Evolutionary conservation across 2,113 vertebrate genomes (phyloP), one percentile per base, ranked within the genome.

Genomic region (Cyprinodon tularosa): DNA sequence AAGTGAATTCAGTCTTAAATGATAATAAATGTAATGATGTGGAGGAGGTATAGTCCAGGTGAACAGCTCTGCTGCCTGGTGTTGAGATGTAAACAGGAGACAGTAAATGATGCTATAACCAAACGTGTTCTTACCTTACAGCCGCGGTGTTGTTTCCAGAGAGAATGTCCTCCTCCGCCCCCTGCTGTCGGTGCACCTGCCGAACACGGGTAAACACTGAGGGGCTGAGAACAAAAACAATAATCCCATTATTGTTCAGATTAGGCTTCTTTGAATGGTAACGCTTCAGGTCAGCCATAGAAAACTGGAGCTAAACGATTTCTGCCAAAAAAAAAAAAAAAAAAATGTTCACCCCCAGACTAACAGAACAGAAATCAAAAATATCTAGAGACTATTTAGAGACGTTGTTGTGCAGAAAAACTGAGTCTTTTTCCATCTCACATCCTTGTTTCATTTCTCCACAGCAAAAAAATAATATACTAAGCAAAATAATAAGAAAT

Each of bases 121-220:
- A 15, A 15, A 7, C 3, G 3, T 15, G 10, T 15, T 62, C 60
- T 94, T 87, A 95, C 98, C 96, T 96, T 89, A 93, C 82, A 0
- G 91, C 87, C 65, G 80, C 66, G 64, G 84, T 12, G 48, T 89
- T 81, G 79, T 84, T 64, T 66, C 85, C 78, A 45, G 90, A 74
- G 68, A 89, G 73, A 64, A 75, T 82, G 48, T 87, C 93, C 48
- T 91, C 93, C 88, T 71, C 88, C 38, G 80, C 80, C 65, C 95
- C 93, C 72, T 94, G 93, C 89, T 93, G 93, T 61, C 93, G 92
- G 80, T 76, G 95, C 50, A 91, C 94, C 90, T 98, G 96, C 88
- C 95, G 93, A 72, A 97, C 94, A 20, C 94, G 95, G 81, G 94
- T 95, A 83, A 98, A 96, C 83, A 97, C 94, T 2, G 97, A 96